These are phyloP conservation scores for Drosophila trichaetosa DNA, from an alignment of 2,888 invertebrate genomes.

Conservation along the genomic window DNA sequence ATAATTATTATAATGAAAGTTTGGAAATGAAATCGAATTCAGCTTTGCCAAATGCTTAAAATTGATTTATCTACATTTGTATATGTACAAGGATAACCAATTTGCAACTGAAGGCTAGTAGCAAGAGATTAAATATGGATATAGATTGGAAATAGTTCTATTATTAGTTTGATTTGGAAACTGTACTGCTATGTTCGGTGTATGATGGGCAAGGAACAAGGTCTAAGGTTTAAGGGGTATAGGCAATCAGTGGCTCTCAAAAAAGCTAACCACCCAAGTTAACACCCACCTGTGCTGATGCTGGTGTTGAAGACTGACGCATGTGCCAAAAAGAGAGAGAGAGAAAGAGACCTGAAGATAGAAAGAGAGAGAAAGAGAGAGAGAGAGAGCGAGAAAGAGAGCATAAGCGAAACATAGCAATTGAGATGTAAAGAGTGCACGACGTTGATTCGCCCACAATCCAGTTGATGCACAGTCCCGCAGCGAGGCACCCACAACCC, in stretches of 20 bases:
- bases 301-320: background rate
- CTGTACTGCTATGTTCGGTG: constrained; percentile 2
- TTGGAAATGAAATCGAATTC: background rate
- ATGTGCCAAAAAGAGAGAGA: background rate
- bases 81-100: background rate
- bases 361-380: background rate
- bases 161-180: background rate
- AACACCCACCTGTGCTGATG: constrained; percentile 59
- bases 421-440: constrained; percentile 27
- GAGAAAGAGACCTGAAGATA: background rate
- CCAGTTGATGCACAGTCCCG: constrained; percentile 25
- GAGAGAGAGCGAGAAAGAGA: background rate
- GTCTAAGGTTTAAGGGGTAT: background rate
- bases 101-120: background rate
- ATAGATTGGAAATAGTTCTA: background rate
- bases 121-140: background rate
- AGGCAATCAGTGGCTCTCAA: constrained; percentile 50
- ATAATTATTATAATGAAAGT: background rate
- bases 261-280: constrained; percentile 44
- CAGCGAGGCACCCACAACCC: constrained; percentile 7
- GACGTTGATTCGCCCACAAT: constrained; percentile 64
- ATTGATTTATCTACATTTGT: background rate
- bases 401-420: constrained; percentile 2
- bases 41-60: background rate
- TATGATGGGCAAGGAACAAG: constrained; percentile 16